phyloP scores from a whole-genome alignment of 2,888 invertebrate genomes.

The Drosophila macrothrix region DNA sequence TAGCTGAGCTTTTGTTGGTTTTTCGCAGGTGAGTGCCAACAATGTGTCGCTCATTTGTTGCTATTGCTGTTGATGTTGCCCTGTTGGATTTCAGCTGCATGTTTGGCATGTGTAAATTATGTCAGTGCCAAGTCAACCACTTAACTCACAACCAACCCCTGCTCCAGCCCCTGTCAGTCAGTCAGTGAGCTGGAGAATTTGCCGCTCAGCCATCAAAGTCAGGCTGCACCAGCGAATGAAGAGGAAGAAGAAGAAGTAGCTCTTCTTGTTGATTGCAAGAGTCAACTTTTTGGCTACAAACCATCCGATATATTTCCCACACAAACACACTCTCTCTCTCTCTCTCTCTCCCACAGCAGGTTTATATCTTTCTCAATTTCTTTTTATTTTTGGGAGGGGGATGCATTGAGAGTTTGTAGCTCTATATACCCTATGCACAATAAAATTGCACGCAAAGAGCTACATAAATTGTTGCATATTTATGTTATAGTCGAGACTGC shows the following conservation, averaged over 20 bases:
- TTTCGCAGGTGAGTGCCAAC: conserved; percentile 54
- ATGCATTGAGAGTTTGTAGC: conserved; percentile 29
- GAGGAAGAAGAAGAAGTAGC: conserved; percentile 10
- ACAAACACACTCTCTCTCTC: not conserved
- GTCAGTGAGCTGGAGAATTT: conserved; percentile 38
- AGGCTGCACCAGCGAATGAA: conserved; percentile 6
- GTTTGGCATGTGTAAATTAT: conserved; percentile 78
- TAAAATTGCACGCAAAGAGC: not conserved
- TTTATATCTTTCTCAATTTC: conserved; percentile 12
- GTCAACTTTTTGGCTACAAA: conserved; percentile 61
- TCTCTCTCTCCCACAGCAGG: not conserved
- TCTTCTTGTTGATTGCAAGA: conserved; percentile 67
- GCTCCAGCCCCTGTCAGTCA: conserved; percentile 34
- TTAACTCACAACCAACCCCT: conserved; percentile 43
- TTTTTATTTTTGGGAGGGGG: conserved; percentile 11
- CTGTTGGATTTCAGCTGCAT: conserved; percentile 40
- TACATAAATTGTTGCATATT: conserved; percentile 19
- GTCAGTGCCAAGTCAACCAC: conserved; percentile 77
- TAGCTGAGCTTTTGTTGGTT: conserved; percentile 14
- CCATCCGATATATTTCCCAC: not conserved
- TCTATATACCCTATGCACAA: conserved; percentile 28
- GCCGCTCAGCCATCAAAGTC: conserved; percentile 47
- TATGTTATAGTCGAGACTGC: not conserved
- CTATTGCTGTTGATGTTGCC: conserved; percentile 14
- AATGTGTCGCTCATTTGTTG: conserved; percentile 56